These are phyloP conservation scores for Sciaenops ocellatus DNA, from an alignment of 2,797 vertebrate genomes.

Conservation along the genomic window DNA sequence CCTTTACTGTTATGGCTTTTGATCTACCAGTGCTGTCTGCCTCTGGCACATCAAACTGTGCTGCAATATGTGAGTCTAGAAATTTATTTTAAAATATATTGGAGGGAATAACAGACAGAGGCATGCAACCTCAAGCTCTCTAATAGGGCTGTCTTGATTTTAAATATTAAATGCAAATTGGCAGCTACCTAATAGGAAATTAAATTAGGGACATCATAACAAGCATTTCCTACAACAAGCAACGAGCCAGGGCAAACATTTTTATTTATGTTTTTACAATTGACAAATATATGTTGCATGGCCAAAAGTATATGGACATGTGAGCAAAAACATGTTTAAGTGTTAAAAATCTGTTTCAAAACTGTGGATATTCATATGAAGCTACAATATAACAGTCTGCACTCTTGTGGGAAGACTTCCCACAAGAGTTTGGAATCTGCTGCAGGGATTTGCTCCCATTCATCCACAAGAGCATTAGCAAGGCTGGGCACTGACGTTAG, in stretches of 20 bases:
- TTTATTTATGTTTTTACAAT: neutral
- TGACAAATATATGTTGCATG: neutral
- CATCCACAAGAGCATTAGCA: slow-evolving; percentile 22
- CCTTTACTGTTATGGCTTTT: slow-evolving; percentile 49
- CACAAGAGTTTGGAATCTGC: slow-evolving; percentile 4
- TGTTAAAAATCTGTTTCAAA: neutral
- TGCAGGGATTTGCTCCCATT: slow-evolving; percentile 16
- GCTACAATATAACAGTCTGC: neutral
- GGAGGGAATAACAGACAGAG: neutral
- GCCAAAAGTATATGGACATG: neutral
- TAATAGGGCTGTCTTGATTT: neutral
- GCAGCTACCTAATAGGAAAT: slow-evolving; percentile 19
- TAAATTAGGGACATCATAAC: neutral
- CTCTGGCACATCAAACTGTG: slow-evolving; percentile 30
- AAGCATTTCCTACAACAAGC: neutral
- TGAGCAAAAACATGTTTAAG: neutral
- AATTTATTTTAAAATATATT: neutral
- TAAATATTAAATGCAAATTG: slow-evolving; percentile 20
- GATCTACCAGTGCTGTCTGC: slow-evolving; percentile 21
- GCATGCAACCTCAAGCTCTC: neutral
- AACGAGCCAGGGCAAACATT: neutral
- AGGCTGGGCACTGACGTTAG: neutral
- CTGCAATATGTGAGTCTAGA: neutral
- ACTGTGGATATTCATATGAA: neutral
- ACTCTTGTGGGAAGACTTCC: neutral